Conservation (phyloP, 2,797 vertebrate species). For the Bovichtus diacanthus region DNA sequence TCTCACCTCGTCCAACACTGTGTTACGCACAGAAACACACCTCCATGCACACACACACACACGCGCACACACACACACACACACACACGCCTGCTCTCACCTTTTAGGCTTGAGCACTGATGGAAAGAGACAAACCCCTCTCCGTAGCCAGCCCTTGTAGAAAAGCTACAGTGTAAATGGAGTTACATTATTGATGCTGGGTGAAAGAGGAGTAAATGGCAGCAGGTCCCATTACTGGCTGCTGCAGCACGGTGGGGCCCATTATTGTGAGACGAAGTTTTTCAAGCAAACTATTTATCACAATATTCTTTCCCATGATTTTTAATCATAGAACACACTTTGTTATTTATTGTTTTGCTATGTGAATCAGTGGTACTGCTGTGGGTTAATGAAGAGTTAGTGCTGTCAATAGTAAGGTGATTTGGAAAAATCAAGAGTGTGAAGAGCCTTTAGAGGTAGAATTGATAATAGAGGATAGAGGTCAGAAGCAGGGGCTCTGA, state of each 20-base stretch:
- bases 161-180: conserved; percentile 66
- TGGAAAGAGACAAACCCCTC: conserved; percentile 55
- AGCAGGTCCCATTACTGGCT: conserved; percentile 53
- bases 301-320: background rate
- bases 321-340: background rate
- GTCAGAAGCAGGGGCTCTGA: too few species aligned
- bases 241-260: conserved; percentile 30
- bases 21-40: background rate
- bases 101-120: conserved; percentile 46
- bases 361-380: background rate
- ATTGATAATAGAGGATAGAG: conserved; percentile 22
- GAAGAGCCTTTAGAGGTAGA: conserved; percentile 28
- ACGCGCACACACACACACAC: background rate
- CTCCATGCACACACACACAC: conserved; percentile 5
- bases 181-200: conserved; percentile 73
- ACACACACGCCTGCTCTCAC: conserved; percentile 35
- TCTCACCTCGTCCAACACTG: conserved; percentile 46
- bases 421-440: conserved; percentile 25
- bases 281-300: conserved; percentile 38
- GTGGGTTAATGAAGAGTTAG: conserved; percentile 22
- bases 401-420: conserved; percentile 6
- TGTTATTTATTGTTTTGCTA: background rate
- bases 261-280: conserved; percentile 46
- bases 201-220: conserved; percentile 65
- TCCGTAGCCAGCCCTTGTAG: conserved; percentile 50